Evolutionary conservation across 2,113 vertebrate species (phyloP), one percentile per base, ranked within the genome.

Genomic region (Accipiter cooperii): DNA sequence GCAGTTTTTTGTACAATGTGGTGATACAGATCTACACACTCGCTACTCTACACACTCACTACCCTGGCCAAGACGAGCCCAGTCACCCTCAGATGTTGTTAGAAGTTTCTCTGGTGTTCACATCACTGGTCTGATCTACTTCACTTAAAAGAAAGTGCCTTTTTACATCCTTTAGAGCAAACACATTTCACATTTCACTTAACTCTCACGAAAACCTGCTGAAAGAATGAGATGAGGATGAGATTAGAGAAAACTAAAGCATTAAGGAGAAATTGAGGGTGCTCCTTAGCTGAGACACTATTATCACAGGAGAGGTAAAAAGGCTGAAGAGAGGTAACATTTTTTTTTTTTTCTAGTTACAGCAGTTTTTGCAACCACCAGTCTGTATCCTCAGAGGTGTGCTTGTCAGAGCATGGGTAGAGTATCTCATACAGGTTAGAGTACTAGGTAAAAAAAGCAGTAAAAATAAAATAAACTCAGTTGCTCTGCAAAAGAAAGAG

Each of bases 31-130:
- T 44, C 38, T 65, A 52, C 13, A 84, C 18, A 12, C 51, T 70
- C 5, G 0, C 26, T 91, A 44, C 73, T 73, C 0, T 0, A 52
- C 12, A 78, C 24, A 13, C 51, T 74, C 6, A 0, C 29, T 92
- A 40, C 73, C 79, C 0, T 0, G n/a, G 17, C 61, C 2, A 84
- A 49, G 20, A 33, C 0, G 1, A 78, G 57, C 52, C 76, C 79
- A 61, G 44, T 36, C 38, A 44, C 51, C 60, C 46, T 40, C 73
- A 93, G 17, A 74, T 1, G 2, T 5, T 52, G 55, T 71, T 51
- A 70, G n/a, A 93, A 73, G 40, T 69, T 86, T 52, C 42, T 84
- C 69, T 57, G n/a, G 21, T 78, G 79, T 49, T 93, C n/a, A 68
- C 22, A 75, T 34, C 51, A 44, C 54, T 42, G 26, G 14, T 68